Evolutionary conservation across 2,888 invertebrate species (phyloP), one percentile per base, ranked within the genome.

Genomic region (Apodemia mormo): DNA sequence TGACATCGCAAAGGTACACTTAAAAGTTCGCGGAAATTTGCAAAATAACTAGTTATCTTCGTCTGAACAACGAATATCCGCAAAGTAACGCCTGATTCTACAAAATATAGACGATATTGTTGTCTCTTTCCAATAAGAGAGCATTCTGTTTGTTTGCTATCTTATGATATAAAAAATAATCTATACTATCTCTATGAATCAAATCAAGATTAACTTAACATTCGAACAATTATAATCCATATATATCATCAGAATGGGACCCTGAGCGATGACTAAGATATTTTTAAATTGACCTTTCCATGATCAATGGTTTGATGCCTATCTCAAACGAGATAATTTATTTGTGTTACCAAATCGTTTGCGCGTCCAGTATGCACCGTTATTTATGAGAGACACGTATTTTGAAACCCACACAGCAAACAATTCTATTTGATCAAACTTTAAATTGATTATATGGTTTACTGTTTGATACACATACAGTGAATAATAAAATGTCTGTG

Each of bases 231-330:
- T 49, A 49, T 49, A 49, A 49, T 49, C 49, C 49, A 49, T 52
- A 52, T 52, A 52, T n/a, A 52, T 52, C 45, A 58, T 10, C 12
- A 61, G 61, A 40, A 40, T 40, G 40, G 9, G 7, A 14, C 30
- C 61, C 5, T 61, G 61, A 33, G 61, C 61, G 61, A 61, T 61
- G 61, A 61, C 33, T 61, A 30, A 30, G 61, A 64, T 37, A 33
- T 33, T 33, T 61, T 61, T 33, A 61, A 61, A 61, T 64, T 64
- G 64, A 64, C 64, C 64, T 64, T 64, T 37, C 14, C 64, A 64
- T 64, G 64, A 64, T 64, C 64, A 64, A 64, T 64, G 61, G 37
- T 33, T 6, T 33, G 61, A 61, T 61, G 61, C 2, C n/a, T 37
- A 61, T 61, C 61, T 14, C 30, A 30, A 30, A 58, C 61, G 33